Evolutionary conservation across 2,113 vertebrate genomes (phyloP).

Genomic region (Aythya baeri): DNA sequence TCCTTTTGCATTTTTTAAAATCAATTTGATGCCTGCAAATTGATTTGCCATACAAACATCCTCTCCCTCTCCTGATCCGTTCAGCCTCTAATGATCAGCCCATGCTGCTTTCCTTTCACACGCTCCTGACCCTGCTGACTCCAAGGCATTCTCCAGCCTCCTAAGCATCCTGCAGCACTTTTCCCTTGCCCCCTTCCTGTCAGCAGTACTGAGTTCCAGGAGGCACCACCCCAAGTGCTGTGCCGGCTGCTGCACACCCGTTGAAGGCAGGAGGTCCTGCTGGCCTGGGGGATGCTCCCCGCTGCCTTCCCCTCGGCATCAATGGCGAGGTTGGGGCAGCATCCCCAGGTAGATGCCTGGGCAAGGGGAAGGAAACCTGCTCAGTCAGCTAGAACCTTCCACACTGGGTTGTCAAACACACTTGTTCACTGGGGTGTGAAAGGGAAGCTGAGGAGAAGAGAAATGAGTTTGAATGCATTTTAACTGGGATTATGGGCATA

Average conservation of each 20-base stretch:
- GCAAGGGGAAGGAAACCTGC: conserved; percentile 22
- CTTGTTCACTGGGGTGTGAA: conserved; percentile 60
- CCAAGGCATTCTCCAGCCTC: not conserved
- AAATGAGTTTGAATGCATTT: conserved; percentile 42
- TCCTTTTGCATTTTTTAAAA: conserved; percentile 31
- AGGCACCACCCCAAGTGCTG: not conserved
- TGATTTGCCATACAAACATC: not conserved
- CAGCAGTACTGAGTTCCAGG: not conserved
- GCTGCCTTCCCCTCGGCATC: not conserved
- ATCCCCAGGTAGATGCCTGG: not conserved
- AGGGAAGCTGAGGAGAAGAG: conserved; percentile 43
- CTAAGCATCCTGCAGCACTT: not conserved
- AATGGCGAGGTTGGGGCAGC: not conserved
- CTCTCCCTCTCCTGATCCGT: not conserved
- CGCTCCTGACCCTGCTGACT: not conserved
- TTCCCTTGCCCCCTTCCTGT: not conserved
- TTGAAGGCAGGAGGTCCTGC: not conserved
- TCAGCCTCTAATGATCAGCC: not conserved
- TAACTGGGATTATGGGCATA: conserved; percentile 44
- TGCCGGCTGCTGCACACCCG: not conserved
- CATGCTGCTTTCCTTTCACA: not conserved
- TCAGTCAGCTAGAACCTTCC: conserved; percentile 67
- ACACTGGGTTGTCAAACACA: conserved; percentile 60
- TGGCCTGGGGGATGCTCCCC: not conserved
- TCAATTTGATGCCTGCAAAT: not conserved